Evolutionary conservation across 2,113 vertebrate species (phyloP), one percentile per base, ranked within the genome.

Genomic region (Semicossyphus pulcher): DNA sequence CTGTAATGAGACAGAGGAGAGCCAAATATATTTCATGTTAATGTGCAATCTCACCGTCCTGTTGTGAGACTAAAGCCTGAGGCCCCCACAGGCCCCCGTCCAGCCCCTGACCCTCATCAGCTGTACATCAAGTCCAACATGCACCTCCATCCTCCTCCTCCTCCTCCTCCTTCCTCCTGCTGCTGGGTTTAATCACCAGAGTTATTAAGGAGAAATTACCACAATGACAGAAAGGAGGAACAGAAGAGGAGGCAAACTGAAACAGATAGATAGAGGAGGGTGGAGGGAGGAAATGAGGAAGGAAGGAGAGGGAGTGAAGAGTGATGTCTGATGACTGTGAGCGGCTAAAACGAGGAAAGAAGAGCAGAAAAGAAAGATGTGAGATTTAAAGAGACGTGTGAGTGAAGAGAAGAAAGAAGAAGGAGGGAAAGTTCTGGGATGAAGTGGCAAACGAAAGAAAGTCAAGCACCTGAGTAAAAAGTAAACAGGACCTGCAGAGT

Each of bases 21-120:
- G 54, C 68, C 72, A 80, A 73, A 83, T 76, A 60, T 76, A 86
- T 81, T 76, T 84, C 76, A 57, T 2, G 11, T 44, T 82, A 76
- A 88, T 87, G 78, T 77, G 67, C 60, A 68, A 44, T 57, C 49
- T 65, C 44, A 54, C 42, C 23, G 42, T 74, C 75, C 69, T 59
- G 71, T 76, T 72, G 72, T 45, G 86, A 77, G 72, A 64, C 51
- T 5, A 1, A 44, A 54, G 53, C 72, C 59, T 0, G 23, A 26
- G 39, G 26, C 52, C 41, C 39, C 61, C 60, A 47, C 36, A 8
- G 41, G 39, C 37, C 48, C 16, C 23, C 2, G 15, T 65, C 32
- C 32, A 5, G 31, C 21, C 49, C 42, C 51, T 45, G 76, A 48
- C 63, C 68, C 58, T 58, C 75, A 57, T 78, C 75, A 66, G 67